Conservation (phyloP, 2,113 vertebrate species). For the Solenodon paradoxus region DNA sequence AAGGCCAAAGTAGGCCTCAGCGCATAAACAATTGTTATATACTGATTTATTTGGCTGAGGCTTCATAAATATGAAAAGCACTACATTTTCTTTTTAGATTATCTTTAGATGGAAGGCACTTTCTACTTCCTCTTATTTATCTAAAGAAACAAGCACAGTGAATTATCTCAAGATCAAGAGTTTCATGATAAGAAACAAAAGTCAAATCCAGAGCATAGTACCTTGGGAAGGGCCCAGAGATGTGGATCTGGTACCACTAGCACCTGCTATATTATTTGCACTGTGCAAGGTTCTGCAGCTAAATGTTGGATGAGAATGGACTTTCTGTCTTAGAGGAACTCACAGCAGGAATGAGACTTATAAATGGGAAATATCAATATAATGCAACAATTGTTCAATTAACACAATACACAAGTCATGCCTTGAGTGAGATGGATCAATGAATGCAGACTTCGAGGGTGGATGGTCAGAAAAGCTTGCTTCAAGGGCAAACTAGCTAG, state of each 20-base stretch:
- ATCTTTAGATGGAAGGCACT: background rate
- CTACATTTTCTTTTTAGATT: background rate
- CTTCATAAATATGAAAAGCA: constrained; percentile 6
- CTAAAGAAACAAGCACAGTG: background rate
- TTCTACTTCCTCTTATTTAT: background rate
- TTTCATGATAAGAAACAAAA: background rate
- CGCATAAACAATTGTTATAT: background rate
- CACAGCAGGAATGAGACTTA: background rate
- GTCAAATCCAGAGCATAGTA: background rate
- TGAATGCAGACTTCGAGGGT: background rate
- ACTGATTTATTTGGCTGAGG: background rate
- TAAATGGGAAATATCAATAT: background rate
- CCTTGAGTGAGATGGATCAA: background rate
- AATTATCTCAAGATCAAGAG: constrained; percentile 13
- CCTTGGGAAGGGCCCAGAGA: background rate
- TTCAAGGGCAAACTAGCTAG: background rate
- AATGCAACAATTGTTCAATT: background rate
- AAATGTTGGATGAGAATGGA: background rate
- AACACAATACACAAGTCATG: background rate
- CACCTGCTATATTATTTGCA: background rate
- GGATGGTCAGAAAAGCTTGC: background rate
- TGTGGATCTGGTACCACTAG: background rate
- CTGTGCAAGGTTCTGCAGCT: background rate
- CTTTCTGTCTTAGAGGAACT: background rate
- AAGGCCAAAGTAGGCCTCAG: background rate